Base-by-base conservation (phyloP, 2,797 vertebrate species). In the Anableps anableps region DNA sequence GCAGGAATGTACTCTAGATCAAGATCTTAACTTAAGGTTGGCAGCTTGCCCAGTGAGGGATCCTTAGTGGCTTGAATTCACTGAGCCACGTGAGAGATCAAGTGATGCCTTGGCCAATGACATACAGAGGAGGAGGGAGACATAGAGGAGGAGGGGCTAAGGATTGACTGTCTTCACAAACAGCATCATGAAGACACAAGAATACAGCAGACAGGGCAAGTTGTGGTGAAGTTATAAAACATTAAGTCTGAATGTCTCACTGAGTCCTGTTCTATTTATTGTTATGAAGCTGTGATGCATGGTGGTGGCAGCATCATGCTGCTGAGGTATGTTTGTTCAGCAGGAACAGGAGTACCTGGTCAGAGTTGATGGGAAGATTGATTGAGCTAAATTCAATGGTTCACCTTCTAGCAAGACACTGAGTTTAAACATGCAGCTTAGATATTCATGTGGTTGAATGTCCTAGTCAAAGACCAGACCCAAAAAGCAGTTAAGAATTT, bases 1-100 rank as follows among this genome's bases (percentile, higher is more conserved):
- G 85, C 86, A 91, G 90, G 89, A 93, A 92, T 91, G 90, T 89
- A 71, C 88, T 88, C 87, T 88, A 93, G 85, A 87, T 71, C 76
- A 43, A 87, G 88, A 91, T 92, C 91, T 88, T 87, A 94, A 84
- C 88, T 58, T 83, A 79, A 87, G 85, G 77, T 84, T 94, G 91
- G 89, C 88, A 75, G 85, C 72, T 73, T 48, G 87, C 91, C 92
- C 78, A 45, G 38, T 48, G 83, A 88, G 75, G 86, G 87, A 91
- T 92, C 88, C 84, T 92, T 85, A 76, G 87, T 88, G 79, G 86
- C 90, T 92, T 90, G 89, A 89, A 77, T 88, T 88, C 76, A 85
- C 78, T 72, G 0, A 86, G 85, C 84, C 89, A 91, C 83, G 86
- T 89, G 89, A 92, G 82, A 77, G 83, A 87, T 93, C 73, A 79